Evolutionary conservation across 2,888 invertebrate genomes (phyloP), one percentile per base, ranked within the genome.

Genomic region (Drosophila recens): DNA sequence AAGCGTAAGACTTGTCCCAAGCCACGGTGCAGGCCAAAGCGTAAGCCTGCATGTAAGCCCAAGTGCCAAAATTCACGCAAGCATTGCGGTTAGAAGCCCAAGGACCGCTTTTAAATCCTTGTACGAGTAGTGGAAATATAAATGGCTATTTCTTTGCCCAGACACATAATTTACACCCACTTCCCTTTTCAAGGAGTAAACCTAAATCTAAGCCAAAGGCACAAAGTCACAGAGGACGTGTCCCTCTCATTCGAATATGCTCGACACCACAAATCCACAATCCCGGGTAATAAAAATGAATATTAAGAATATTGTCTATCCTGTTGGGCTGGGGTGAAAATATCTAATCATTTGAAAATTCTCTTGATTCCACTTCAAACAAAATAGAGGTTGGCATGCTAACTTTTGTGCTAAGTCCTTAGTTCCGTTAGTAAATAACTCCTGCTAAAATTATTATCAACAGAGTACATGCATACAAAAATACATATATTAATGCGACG

Each of bases 121-220:
- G 46, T 54, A 34, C 38, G 15, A 40, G n/a, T 56, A 68, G 64
- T 67, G 59, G 20, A 68, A 59, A 48, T 59, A 63, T 36, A 63
- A 80, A 58, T 67, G 56, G 9, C 52, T 53, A 61, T 66, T 45
- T 42, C 45, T 11, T 4, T 10, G 5, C 8, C 4, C 58, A 67
- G 67, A 57, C 82, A 63, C 67, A 79, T 85, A 67, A 79, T 67
- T n/a, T n/a, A n/a, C n/a, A n/a, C n/a, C n/a, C n/a, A n/a, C n/a
- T n/a, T 33, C 33, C 10, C 48, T 51, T 4, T 36, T 9, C 51
- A 20, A 9, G 1, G 4, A 30, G 30, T 15, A 20, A 8, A 17
- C 20, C 51, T 23, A 13, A 51, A 51, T 36, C 36, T 30, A 30
- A 42, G 40, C 15, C 54, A 54, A 56, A 45, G 43, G 30, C 30